A percentile compares a stretch with the other conserved stretches of the same genome.
phyloP scores from a whole-genome alignment of 2,113 vertebrate genomes.

The Dasyprocta punctata region DNA sequence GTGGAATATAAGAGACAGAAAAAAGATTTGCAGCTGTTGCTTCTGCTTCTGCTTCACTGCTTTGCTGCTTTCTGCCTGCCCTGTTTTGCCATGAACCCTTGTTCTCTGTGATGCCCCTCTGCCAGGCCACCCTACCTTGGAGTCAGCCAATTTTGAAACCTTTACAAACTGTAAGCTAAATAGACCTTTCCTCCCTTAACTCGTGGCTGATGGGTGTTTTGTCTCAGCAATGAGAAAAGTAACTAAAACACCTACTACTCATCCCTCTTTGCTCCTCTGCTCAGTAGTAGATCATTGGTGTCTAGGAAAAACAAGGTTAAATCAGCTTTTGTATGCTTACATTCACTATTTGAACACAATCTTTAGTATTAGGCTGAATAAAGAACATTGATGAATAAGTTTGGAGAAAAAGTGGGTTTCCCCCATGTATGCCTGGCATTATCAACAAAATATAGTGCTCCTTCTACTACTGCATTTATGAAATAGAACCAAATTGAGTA shows the following conservation, averaged over 20 bases:
- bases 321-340: not conserved
- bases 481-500: constrained; percentile 39
- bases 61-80: not conserved
- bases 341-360: not conserved
- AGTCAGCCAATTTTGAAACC: not conserved
- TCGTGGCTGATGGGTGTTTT: not conserved
- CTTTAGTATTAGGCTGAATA: constrained; percentile 6
- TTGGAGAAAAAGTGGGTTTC: not conserved
- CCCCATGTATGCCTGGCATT: not conserved
- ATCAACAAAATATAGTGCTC: not conserved
- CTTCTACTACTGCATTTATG: not conserved
- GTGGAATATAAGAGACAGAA: not conserved
- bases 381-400: not conserved
- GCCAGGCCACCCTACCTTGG: not conserved
- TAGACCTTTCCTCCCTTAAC: not conserved
- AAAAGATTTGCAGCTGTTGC: not conserved
- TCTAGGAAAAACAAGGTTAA: not conserved
- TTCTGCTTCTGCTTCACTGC: not conserved
- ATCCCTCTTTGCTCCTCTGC: not conserved
- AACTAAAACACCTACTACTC: not conserved
- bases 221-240: not conserved
- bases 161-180: not conserved
- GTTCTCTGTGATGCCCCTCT: not conserved
- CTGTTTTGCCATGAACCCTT: not conserved
- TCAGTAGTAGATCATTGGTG: not conserved